A percentile compares a stretch with the other conserved stretches of the same genome.
Conservation (phyloP, 2,888 invertebrate genomes). For the Piscicola geometra region DNA sequence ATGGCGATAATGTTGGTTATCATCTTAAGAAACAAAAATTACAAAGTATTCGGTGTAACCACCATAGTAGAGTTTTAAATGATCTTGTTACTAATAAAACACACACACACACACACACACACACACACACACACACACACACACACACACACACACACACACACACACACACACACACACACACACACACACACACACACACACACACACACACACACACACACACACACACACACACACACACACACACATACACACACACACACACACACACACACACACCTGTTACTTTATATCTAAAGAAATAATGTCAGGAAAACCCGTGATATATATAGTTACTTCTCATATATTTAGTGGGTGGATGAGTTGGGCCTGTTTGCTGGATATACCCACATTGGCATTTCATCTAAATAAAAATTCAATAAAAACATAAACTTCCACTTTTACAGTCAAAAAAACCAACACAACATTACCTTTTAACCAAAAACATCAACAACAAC, state of each 20-base stretch:
- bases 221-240: slow-evolving; percentile 20
- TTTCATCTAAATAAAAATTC: no score
- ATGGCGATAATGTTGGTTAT: no score
- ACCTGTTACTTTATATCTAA: neutral
- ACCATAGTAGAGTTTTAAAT: no score
- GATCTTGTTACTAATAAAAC: neutral
- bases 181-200: slow-evolving; percentile 25
- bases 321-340: no score
- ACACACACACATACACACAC: slow-evolving; percentile 4
- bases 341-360: no score
- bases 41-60: no score
- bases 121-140: slow-evolving; percentile 19
- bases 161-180: slow-evolving; percentile 28
- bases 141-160: slow-evolving; percentile 27
- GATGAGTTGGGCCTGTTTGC: no score
- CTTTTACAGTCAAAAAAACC: neutral
- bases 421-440: neutral
- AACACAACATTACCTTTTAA: no score
- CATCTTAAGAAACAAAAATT: no score
- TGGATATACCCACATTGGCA: no score
- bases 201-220: slow-evolving; percentile 23
- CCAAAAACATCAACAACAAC: no score
- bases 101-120: neutral
- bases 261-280: slow-evolving; percentile 3
- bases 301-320: neutral